Conservation (phyloP, 2,797 vertebrate genomes). For the Centroberyx gerrardi region DNA sequence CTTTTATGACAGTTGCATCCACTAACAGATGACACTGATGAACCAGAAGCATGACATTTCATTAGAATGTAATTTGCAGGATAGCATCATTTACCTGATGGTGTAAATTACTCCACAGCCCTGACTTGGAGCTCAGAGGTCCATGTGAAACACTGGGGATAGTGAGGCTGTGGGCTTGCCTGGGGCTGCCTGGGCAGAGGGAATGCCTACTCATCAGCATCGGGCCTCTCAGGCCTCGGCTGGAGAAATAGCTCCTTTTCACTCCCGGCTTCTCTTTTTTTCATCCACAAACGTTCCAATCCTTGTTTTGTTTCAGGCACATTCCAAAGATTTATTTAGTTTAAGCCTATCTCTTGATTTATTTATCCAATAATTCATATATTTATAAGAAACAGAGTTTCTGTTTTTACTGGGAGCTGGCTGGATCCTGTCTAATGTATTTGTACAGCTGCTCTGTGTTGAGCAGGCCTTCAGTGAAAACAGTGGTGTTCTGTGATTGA, state of each 20-base stretch:
- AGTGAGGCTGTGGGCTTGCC: background rate
- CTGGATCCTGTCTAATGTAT: slow-evolving; percentile 77
- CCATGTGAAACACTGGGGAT: background rate
- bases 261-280: slow-evolving; percentile 55
- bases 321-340: slow-evolving; percentile 77
- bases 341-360: slow-evolving; percentile 71
- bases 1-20: slow-evolving; percentile 25
- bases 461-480: slow-evolving; percentile 72
- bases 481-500: slow-evolving; percentile 76
- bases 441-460: slow-evolving; percentile 84
- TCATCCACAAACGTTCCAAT: slow-evolving; percentile 45
- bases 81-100: slow-evolving; percentile 10
- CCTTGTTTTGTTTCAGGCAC: slow-evolving; percentile 52
- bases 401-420: slow-evolving; percentile 75
- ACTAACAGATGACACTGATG: slow-evolving; percentile 20
- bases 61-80: slow-evolving; percentile 43
- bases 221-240: slow-evolving; percentile 24
- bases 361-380: slow-evolving; percentile 81
- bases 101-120: background rate
- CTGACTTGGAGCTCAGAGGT: background rate
- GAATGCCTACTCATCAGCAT: slow-evolving; percentile 3
- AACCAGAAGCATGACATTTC: slow-evolving; percentile 31
- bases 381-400: slow-evolving; percentile 73
- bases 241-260: slow-evolving; percentile 25
- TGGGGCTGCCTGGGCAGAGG: slow-evolving; percentile 15